Evolutionary conservation across 2,113 vertebrate genomes (phyloP).

Genomic region (Monopterus albus): DNA sequence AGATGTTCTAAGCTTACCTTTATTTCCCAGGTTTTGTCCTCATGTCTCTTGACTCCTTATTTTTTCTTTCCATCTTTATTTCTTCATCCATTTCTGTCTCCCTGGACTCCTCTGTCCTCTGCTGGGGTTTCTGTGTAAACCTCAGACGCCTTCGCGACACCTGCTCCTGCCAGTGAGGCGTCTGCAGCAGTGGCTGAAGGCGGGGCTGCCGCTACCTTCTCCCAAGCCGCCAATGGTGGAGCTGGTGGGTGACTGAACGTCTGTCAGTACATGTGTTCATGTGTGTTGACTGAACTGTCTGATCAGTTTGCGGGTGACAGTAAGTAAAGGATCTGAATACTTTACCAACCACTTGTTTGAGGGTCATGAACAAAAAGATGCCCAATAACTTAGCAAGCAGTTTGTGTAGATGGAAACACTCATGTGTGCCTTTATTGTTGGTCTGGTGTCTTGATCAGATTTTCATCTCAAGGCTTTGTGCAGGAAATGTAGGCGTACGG

Average conservation of each 20-base stretch:
- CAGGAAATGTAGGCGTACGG: not conserved
- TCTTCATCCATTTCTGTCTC: slow-evolving; percentile 24
- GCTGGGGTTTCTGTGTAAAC: slow-evolving; percentile 67
- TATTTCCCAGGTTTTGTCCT: slow-evolving; percentile 10
- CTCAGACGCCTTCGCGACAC: slow-evolving; percentile 93
- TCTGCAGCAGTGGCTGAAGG: slow-evolving; percentile 87
- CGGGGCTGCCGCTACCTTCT: slow-evolving; percentile 85
- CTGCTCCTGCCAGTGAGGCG: slow-evolving; percentile 90
- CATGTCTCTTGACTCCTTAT: slow-evolving; percentile 24
- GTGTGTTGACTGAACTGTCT: too few species aligned
- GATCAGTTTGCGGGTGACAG: too few species aligned
- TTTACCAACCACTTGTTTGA: slow-evolving; percentile 2
- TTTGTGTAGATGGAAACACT: not conserved
- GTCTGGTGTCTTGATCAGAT: not conserved
- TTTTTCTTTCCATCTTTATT: slow-evolving; percentile 25
- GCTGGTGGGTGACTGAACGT: slow-evolving; percentile 70
- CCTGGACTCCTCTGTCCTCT: slow-evolving; percentile 52
- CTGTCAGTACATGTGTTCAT: slow-evolving; percentile 21
- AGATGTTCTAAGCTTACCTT: not conserved
- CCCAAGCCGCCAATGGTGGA: slow-evolving; percentile 88
- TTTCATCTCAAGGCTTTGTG: slow-evolving; percentile 10
- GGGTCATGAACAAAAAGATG: not conserved
- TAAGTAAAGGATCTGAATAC: too few species aligned
- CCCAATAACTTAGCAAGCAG: not conserved
- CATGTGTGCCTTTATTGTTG: slow-evolving; percentile 4